Evolutionary conservation across 2,113 vertebrate species (phyloP), one percentile per base, ranked within the genome.

Genomic region (Callospermophilus lateralis): DNA sequence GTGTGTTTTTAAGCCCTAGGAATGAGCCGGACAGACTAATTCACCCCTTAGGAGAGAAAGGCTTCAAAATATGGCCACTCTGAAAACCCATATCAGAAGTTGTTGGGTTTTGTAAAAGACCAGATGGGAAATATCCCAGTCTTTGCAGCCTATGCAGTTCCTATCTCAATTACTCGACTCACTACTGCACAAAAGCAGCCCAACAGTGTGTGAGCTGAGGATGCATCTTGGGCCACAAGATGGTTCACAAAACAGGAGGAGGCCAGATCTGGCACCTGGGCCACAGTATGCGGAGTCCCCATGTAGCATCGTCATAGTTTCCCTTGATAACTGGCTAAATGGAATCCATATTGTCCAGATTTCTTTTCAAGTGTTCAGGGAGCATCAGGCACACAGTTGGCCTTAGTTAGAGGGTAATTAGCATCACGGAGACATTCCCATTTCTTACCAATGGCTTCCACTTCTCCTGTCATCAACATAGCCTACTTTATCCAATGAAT

Each of bases 321-420:
- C 72, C 77, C 34, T 94, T 90, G 63, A 79, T 93, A 96, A 70
- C 30, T 80, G 53, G 79, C 58, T 76, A 94, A 94, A 93, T 88
- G 22, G 48, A 89, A 94, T 85, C 92, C 80, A 92, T 73, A 68
- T 84, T 90, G 84, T 30, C 39, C 42, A 84, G n/a, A 86, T 94
- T 93, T 89, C 45, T 96, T 92, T 96, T 74, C 51, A 81, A 89
- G 63, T 45, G 28, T 86, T 89, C 65, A 95, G 74, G 55, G 37
- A 70, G 24, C 9, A 39, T 83, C 93, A 88, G n/a, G 74, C 58
- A 95, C 87, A 65, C 48, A 91, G 73, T 93, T 95, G 85, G 73
- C 48, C 30, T 86, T 81, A 32, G 68, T 92, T 74, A 90, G 53
- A 88, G 2, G 53, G 73, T 86, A 92, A 97, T 51, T 96, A 92